phyloP scores from a whole-genome alignment of 2,888 invertebrate species.

The Orthosia gothica region DNA sequence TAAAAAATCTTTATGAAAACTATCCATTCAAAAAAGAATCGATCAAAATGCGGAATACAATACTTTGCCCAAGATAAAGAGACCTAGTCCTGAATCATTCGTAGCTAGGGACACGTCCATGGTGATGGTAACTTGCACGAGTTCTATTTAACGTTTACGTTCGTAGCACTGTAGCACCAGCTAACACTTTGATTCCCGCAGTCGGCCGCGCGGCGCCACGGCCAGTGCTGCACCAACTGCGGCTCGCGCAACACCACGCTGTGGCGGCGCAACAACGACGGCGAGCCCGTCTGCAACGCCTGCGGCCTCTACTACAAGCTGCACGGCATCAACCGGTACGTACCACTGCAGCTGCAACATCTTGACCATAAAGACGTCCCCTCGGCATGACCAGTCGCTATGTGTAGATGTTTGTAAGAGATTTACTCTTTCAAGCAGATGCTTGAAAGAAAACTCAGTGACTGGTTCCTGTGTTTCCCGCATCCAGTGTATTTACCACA shows the following conservation, averaged over 20 bases:
- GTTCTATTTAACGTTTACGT: background rate
- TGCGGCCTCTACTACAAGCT: conserved; percentile 99
- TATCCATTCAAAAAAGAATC: background rate
- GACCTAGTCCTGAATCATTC: background rate
- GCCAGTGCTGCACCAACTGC: conserved; percentile 99
- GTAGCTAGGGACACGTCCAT: background rate
- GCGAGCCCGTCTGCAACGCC: conserved; percentile 99
- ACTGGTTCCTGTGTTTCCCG: background rate
- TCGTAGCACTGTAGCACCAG: background rate
- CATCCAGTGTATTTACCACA: background rate
- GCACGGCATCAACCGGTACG: conserved; percentile 95
- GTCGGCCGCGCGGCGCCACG: conserved; percentile 97
- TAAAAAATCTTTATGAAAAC: too few species aligned
- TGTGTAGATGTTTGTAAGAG: too few species aligned
- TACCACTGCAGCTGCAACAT: background rate
- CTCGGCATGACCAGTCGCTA: too few species aligned
- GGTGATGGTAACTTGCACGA: conserved; percentile 7
- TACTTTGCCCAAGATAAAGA: background rate
- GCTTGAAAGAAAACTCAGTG: too few species aligned
- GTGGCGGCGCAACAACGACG: conserved; percentile 99
- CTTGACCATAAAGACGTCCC: background rate
- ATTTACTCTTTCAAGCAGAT: too few species aligned
- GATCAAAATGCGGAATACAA: background rate
- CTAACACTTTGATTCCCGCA: conserved; percentile 78
- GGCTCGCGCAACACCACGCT: conserved; percentile 99